Evolutionary conservation across 2,113 vertebrate genomes (phyloP).

Genomic region (Osmerus mordax): DNA sequence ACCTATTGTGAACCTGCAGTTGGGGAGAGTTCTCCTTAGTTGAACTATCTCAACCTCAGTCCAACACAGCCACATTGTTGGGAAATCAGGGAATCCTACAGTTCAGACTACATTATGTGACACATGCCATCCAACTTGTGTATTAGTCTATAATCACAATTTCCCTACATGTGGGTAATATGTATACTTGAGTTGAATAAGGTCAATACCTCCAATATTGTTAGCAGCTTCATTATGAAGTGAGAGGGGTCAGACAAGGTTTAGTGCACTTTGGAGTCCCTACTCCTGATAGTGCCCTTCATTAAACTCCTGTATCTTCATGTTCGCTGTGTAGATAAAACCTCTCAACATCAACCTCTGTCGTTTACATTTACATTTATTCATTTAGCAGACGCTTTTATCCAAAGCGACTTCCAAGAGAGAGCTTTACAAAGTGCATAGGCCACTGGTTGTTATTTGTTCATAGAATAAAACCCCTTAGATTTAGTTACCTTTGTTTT

Average conservation of each 20-base stretch:
- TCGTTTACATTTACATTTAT: no score
- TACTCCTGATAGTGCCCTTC: not conserved
- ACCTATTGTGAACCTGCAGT: not conserved
- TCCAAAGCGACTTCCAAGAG: no score
- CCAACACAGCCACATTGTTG: no score
- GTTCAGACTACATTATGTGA: not conserved
- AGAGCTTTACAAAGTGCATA: no score
- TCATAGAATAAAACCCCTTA: not conserved
- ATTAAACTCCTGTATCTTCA: not conserved
- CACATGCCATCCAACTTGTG: not conserved
- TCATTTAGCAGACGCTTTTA: no score
- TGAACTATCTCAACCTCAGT: not conserved
- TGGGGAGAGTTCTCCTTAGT: not conserved
- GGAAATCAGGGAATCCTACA: not conserved
- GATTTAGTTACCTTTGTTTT: not conserved
- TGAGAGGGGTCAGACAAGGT: not conserved
- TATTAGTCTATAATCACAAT: not conserved
- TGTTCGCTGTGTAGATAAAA: not conserved
- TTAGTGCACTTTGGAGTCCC: not conserved
- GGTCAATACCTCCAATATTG: no score
- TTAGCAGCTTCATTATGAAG: no score
- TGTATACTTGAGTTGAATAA: no score
- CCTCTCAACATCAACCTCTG: not conserved
- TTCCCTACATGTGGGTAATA: no score
- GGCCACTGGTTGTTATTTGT: not conserved